Base-by-base conservation (phyloP, 2,113 vertebrate genomes). In the Colius striatus region DNA sequence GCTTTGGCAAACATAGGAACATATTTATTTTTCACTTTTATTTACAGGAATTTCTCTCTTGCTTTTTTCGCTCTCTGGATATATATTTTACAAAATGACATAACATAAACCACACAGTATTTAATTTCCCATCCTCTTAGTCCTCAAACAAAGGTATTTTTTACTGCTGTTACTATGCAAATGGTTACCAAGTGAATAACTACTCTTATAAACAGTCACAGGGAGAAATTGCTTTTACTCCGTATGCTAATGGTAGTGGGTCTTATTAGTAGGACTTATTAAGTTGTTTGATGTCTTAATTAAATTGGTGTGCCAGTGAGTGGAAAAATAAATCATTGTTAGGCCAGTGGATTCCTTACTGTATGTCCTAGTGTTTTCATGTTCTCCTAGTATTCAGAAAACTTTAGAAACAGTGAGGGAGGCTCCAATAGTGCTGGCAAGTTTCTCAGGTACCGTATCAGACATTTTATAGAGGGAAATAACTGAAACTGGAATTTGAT, bases 261-360 rank as follows among this genome's bases (percentile, higher is more conserved):
- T 71, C 85, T 95, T 96, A 88, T 93, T 96, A 94, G 86, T n/a
- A 74, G 45, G 76, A 25, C 41, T 95, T 92, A 94, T 92, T 95
- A 97, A 95, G 95, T 96, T 79, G 82, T 86, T 92, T 90, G 82
- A 75, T 86, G 50, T 86, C 87, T 85, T 92, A 95, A 92, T 96
- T 95, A 91, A 95, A 94, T 86, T 80, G 83, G 68, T 84, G 76
- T 81, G 72, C 75, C 50, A 74, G 47, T 29, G 61, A 90, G 79
- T 36, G 53, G 76, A 81, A 92, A 92, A 92, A 93, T 67, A 95
- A 96, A 95, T 84, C 72, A 29, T 88, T 66, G 45, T 84, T 93
- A 95, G 86, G 61, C 51, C 71, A 53, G 32, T 71, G 61, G 67
- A 36, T 63, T 88, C 53, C 53, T 61, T 68, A n/a, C 48, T 81